phyloP scores from a whole-genome alignment of 2,113 vertebrate genomes.

The Crotalus tigris region DNA sequence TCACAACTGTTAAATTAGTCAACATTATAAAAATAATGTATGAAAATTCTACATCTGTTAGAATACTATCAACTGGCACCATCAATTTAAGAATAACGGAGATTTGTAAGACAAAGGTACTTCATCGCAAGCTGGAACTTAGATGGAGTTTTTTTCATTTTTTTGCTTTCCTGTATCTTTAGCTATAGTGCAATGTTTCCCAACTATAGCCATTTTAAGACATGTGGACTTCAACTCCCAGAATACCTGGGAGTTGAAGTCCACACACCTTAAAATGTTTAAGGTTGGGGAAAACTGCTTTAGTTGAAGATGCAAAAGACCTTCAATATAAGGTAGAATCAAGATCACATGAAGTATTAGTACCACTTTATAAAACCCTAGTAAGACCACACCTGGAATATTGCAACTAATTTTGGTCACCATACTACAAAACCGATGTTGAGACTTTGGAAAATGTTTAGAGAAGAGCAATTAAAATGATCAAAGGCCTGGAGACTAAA shows the following conservation, averaged over 20 bases:
- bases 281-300: neutral
- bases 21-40: neutral
- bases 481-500: no score
- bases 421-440: no score
- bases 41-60: neutral
- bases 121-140: neutral
- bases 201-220: no score
- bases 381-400: no score
- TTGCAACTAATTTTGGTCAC: no score
- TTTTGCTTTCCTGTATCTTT: neutral
- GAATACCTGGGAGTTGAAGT: neutral
- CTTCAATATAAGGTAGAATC: no score
- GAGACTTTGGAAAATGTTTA: no score
- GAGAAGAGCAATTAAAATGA: no score
- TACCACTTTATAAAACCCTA: no score
- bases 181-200: neutral
- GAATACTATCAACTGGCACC: neutral
- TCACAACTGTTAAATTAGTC: neutral
- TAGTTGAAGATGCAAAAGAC: neutral
- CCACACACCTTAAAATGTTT: neutral
- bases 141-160: neutral
- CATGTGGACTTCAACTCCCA: neutral
- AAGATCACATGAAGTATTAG: no score
- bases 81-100: neutral
- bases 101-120: neutral